These are phyloP conservation scores for Acipenser ruthenus DNA, from an alignment of 2,797 vertebrate species.

Conservation along the genomic window DNA sequence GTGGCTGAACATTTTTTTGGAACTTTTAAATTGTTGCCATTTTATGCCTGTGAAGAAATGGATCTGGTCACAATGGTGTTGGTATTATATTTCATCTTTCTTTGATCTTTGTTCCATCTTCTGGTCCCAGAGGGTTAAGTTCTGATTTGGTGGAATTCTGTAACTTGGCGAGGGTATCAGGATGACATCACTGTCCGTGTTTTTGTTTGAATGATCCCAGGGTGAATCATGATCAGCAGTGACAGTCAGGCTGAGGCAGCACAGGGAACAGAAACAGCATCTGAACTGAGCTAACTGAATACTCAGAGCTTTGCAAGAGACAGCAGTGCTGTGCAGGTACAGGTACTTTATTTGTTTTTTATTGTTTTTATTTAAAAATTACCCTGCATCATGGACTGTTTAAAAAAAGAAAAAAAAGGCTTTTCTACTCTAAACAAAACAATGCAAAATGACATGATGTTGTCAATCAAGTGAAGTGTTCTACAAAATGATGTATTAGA, in stretches of 20 bases:
- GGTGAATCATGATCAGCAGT: slow-evolving; percentile 13
- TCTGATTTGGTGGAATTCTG: slow-evolving; percentile 21
- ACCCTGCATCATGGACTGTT: too few relatives aligned
- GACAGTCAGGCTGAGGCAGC: slow-evolving; percentile 2
- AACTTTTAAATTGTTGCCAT: too few relatives aligned
- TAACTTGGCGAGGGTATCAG: slow-evolving; percentile 21
- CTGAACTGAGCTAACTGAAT: neutral
- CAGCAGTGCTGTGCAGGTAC: slow-evolving; percentile 3
- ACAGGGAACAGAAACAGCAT: slow-evolving; percentile 11
- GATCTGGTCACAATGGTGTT: too few relatives aligned
- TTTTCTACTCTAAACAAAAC: too few relatives aligned
- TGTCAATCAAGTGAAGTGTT: too few relatives aligned
- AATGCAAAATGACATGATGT: too few relatives aligned
- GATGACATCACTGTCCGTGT: slow-evolving; percentile 24
- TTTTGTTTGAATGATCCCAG: slow-evolving; percentile 2
- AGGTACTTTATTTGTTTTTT: neutral
- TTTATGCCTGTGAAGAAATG: too few relatives aligned
- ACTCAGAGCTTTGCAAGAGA: neutral
- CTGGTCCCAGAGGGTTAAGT: slow-evolving; percentile 15
- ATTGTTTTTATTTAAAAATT: too few relatives aligned
- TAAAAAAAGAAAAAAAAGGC: too few relatives aligned
- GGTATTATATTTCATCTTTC: too few relatives aligned
- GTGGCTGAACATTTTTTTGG: too few relatives aligned
- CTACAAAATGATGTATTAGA: too few relatives aligned
- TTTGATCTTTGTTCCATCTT: neutral